phyloP scores from a whole-genome alignment of 2,888 invertebrate genomes.

The Diaperis boleti region DNA sequence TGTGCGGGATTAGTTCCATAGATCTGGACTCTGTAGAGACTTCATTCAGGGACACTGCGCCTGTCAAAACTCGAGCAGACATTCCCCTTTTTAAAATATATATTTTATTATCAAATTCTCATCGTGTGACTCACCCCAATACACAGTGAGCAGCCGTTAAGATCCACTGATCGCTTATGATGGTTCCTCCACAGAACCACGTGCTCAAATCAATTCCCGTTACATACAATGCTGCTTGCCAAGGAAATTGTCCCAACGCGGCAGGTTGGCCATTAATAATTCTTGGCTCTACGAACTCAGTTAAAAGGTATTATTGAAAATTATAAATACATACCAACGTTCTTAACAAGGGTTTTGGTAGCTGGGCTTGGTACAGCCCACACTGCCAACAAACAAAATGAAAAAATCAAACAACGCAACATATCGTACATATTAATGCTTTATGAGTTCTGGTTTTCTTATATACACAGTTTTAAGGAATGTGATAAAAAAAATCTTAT shows the following conservation, averaged over 20 bases:
- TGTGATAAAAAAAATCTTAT: too few species aligned
- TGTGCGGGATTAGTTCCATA: background rate
- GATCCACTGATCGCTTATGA: constrained; percentile 10
- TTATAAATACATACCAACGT: too few species aligned
- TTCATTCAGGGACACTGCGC: background rate
- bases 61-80: background rate
- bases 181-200: constrained; percentile 18
- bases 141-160: constrained; percentile 14
- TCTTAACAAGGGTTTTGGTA: too few species aligned
- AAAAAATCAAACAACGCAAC: too few species aligned
- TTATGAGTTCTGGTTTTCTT: too few species aligned
- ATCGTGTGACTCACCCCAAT: background rate
- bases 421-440: too few species aligned
- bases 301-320: background rate
- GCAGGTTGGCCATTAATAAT: constrained; percentile 8
- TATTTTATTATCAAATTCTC: background rate
- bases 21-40: background rate
- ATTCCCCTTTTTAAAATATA: too few species aligned
- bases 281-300: background rate
- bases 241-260: constrained; percentile 8
- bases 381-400: too few species aligned
- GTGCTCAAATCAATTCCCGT: background rate
- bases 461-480: too few species aligned
- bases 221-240: constrained; percentile 13
- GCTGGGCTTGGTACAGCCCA: too few species aligned